phyloP scores from a whole-genome alignment of 2,797 vertebrate genomes.

The Agapornis canus region DNA sequence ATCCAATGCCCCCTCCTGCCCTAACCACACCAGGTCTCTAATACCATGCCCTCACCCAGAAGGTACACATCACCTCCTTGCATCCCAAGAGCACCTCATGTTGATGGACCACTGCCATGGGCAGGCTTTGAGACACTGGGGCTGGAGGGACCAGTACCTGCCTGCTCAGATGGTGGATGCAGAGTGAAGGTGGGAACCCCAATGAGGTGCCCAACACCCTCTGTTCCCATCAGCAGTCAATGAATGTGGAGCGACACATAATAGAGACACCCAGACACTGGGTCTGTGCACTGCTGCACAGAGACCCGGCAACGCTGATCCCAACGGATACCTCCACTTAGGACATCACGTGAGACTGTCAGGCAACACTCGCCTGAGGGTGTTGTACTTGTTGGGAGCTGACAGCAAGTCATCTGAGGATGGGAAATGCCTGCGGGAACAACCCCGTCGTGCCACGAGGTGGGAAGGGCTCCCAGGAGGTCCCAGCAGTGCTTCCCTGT shows the following conservation, averaged over 20 bases:
- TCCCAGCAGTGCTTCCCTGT: background rate
- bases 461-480: background rate
- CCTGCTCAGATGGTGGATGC: background rate
- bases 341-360: background rate
- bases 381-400: background rate
- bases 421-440: background rate
- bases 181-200: background rate
- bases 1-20: fast-evolving
- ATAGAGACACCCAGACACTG: fast-evolving
- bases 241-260: fast-evolving
- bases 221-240: background rate
- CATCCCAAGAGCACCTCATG: background rate
- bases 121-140: background rate
- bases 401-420: background rate
- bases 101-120: fast-evolving
- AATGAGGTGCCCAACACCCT: background rate
- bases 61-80: background rate
- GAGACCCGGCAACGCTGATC: fast-evolving
- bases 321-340: background rate
- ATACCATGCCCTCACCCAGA: background rate
- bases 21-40: background rate
- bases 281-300: background rate
- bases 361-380: background rate
- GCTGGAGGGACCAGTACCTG: background rate
- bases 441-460: background rate